A percentile compares a stretch with the other conserved stretches of the same genome.
These are phyloP conservation scores for Seladonia tumulorum DNA, from an alignment of 2,888 invertebrate species.

Conservation along the genomic window DNA sequence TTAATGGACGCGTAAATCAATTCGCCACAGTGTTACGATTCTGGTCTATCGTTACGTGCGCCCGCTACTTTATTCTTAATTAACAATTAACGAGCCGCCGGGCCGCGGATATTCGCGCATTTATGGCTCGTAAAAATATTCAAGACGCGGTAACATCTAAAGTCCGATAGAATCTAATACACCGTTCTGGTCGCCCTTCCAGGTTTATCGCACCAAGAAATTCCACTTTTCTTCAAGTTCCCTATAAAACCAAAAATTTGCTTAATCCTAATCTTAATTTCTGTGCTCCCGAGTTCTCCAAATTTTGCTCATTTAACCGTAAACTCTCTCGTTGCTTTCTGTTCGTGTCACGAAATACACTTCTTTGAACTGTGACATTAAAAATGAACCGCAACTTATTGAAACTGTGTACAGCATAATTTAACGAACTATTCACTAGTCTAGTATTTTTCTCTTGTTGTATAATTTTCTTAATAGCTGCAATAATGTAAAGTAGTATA, in stretches of 20 bases:
- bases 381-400: too few relatives aligned
- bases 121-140: conserved; percentile 9
- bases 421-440: too few relatives aligned
- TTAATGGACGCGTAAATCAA: conserved; percentile 5
- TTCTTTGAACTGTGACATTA: too few relatives aligned
- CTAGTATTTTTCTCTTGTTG: too few relatives aligned
- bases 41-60: neutral
- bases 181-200: neutral
- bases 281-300: too few relatives aligned
- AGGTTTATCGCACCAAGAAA: neutral
- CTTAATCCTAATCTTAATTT: too few relatives aligned
- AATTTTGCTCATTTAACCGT: too few relatives aligned
- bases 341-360: too few relatives aligned
- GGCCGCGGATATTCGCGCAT: neutral
- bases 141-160: neutral
- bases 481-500: too few relatives aligned
- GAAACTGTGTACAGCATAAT: too few relatives aligned
- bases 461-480: too few relatives aligned
- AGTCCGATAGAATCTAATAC: neutral
- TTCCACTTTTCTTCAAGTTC: neutral
- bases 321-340: too few relatives aligned
- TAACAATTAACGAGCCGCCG: neutral
- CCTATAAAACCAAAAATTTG: neutral
- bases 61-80: neutral
- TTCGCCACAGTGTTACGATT: neutral